Evolutionary conservation across 1,140 invertebrate genomes (phyloP), one percentile per base, ranked within the genome.

Genomic region (Heliothis subflexa): DNA sequence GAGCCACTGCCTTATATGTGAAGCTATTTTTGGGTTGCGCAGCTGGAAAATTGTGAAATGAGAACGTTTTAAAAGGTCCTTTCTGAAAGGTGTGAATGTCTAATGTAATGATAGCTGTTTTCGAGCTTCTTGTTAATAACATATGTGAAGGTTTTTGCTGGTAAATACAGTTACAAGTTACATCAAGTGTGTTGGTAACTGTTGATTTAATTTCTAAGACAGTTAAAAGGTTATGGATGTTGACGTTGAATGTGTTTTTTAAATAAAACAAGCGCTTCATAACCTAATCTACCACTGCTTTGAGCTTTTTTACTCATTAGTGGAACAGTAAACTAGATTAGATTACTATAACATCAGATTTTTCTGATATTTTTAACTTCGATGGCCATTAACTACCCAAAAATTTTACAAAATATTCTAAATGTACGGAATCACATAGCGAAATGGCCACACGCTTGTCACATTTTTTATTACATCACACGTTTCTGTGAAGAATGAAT

Each of bases 401-500:
- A 57, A 25, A 57, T 11, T 16, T 12, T 55, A n/a, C 0, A 14
- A 55, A n/a, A 55, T 5, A 14, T 52, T n/a, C 4, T 5, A 61
- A 25, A 61, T 40, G 2, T 73, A 75, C 72, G n/a, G 72, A 75
- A 75, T 25, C 14, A 14, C 1, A 16, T 2, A 0, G 4, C 9
- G 0, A 4, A 49, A 47, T 45, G 45, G 47, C 18, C 33, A 50
- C 57, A 18, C 40, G 18, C 72, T 52, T 75, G 55, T 11, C 57
- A n/a, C 25, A 75, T 66, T 66, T 76, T 93, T 93, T 93, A 93
- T 93, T 90, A 92, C 85, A 93, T 93, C 92, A 93, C 91, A 92
- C 92, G 90, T 90, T 86, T 82, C 71, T 85, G 83, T 92, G 90
- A 93, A 93, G 91, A 93, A 93, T 93, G 91, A 93, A 93, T 93